Percentiles rank a stretch among this genome's conserved stretches.
phyloP scores from a whole-genome alignment of 2,888 invertebrate species.

The Oscheius sp. region DNA sequence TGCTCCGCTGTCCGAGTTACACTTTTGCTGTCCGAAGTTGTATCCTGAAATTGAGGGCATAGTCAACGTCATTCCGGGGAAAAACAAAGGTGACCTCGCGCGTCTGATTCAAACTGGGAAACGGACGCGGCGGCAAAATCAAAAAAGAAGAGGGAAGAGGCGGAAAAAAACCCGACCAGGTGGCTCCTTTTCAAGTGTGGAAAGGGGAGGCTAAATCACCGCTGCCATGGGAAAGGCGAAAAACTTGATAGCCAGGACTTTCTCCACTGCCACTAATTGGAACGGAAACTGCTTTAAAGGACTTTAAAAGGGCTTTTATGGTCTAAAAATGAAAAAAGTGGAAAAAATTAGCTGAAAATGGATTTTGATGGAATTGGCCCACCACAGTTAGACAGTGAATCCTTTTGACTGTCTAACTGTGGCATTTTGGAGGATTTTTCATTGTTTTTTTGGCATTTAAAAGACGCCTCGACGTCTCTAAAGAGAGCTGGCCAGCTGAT shows the following conservation, averaged over 20 bases:
- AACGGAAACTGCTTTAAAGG: neutral
- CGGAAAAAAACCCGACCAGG: conserved; percentile 11
- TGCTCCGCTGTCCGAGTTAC: conserved; percentile 38
- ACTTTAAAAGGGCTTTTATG: neutral
- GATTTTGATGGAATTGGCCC: neutral
- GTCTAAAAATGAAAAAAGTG: neutral
- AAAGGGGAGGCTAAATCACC: conserved; percentile 22
- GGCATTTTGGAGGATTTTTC: too few relatives aligned
- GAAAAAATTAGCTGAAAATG: neutral
- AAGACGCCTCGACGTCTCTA: neutral
- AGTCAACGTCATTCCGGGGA: neutral
- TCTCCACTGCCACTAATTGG: neutral
- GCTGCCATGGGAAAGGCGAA: neutral
- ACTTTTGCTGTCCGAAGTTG: conserved; percentile 35
- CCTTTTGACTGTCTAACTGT: too few relatives aligned
- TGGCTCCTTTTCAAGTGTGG: conserved; percentile 11
- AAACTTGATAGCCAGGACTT: conserved; percentile 8
- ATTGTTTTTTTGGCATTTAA: neutral
- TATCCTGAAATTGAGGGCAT: conserved; percentile 29
- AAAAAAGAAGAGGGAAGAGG: neutral
- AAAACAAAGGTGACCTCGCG: neutral
- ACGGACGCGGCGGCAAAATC: neutral
- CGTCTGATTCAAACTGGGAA: neutral
- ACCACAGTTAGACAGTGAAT: neutral
- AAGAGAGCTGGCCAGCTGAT: neutral